Base-by-base conservation (phyloP, 2,113 vertebrate genomes). In the Neodon shergylaensis region DNA sequence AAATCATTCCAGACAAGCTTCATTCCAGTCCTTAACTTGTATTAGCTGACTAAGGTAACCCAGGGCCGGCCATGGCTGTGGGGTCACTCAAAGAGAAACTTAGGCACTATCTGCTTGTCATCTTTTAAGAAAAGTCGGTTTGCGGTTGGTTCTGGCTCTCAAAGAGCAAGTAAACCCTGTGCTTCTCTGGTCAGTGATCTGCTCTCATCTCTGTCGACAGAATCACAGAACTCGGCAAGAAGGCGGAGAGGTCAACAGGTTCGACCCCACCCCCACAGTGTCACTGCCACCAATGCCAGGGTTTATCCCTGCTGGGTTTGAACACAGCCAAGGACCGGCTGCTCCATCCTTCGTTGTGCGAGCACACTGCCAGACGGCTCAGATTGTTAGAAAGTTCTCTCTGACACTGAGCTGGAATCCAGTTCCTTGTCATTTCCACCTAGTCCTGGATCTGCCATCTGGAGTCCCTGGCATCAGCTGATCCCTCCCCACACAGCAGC, bases 401-500 rank as follows among this genome's bases (percentile, higher is more conserved):
- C 95, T 95, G 95, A 84, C 92, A 85, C 2, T 6, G 93, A 97
- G 95, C 95, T 97, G 97, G 96, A 96, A 90, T 88, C 95, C 73
- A 90, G 86, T 95, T 94, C 66, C 95, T 96, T 92, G 96, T 97
- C 97, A 95, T 90, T 90, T 96, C 91, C 95, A 95, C 96, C 96
- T 90, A 92, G 95, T 92, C 95, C 97, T 96, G 97, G 76, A 3
- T 94, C 90, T 94, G 91, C 97, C 97, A 97, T 98, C 97, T 98
- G 97, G 97, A 97, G 91, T 96, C 82, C 58, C 88, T 98, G 97
- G 97, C 97, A 91, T 91, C 90, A 95, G 81, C 85, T 94, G 92
- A 84, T 94, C 95, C 92, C 77, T 96, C 97, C 84, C 77, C 88
- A 94, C 85, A 22, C n/a, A 94, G 95, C 92, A 98, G 90, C 92